These are phyloP conservation scores for Drosophila yooni DNA, from an alignment of 2,888 invertebrate genomes.

Conservation along the genomic window DNA sequence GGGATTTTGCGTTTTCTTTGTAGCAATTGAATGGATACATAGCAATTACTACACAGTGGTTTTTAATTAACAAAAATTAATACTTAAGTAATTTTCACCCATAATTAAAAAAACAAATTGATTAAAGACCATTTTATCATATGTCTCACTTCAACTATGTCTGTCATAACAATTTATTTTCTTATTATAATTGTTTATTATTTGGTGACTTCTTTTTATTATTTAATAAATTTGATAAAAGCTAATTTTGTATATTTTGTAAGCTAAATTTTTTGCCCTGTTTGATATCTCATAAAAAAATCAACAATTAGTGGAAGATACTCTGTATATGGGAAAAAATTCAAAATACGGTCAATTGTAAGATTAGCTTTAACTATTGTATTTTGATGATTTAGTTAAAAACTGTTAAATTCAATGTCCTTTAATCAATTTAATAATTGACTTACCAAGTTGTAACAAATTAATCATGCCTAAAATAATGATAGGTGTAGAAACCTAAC, in stretches of 20 bases:
- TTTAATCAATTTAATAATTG: neutral
- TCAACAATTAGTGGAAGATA: too few species aligned
- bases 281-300: neutral
- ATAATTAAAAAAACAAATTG: neutral
- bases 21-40: neutral
- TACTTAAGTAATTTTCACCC: neutral
- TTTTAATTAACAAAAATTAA: neutral
- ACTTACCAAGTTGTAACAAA: neutral
- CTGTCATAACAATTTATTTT: neutral
- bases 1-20: neutral
- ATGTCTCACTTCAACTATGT: neutral
- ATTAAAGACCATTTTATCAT: neutral
- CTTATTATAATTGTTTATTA: neutral
- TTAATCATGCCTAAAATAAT: neutral
- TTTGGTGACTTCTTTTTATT: neutral
- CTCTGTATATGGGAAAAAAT: neutral
- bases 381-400: neutral
- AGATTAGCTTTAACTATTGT: neutral
- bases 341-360: neutral
- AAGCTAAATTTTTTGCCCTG: neutral
- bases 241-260: neutral
- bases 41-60: neutral
- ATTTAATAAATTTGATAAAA: neutral
- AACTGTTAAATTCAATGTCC: neutral
- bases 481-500: neutral